These are phyloP conservation scores for Sebastes alutus DNA, from an alignment of 2,797 vertebrate genomes.

Conservation along the genomic window DNA sequence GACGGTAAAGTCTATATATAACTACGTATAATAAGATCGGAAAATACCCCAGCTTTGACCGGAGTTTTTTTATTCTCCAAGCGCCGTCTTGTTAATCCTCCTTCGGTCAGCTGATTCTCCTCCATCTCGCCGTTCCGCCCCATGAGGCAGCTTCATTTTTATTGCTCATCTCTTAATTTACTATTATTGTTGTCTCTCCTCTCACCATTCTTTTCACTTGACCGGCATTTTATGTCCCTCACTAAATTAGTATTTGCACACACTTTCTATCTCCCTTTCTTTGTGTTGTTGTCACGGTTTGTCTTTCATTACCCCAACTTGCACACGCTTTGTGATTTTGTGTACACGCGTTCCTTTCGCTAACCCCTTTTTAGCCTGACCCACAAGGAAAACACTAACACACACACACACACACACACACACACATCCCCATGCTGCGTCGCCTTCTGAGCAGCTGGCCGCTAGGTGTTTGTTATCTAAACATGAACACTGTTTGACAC, in stretches of 20 bases:
- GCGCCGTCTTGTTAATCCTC: not conserved
- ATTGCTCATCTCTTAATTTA: conserved; percentile 30
- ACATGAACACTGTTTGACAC: conserved; percentile 9
- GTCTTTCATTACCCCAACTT: not conserved
- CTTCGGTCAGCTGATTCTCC: conserved; percentile 18
- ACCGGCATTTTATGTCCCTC: conserved; percentile 28
- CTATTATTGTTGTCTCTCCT: conserved; percentile 22
- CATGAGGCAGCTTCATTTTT: conserved; percentile 30
- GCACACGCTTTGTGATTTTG: not conserved
- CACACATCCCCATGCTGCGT: not conserved
- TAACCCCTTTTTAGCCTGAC: not conserved
- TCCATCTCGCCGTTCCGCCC: conserved; percentile 19
- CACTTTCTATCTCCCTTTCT: not conserved
- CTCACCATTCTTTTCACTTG: conserved; percentile 18
- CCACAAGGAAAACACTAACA: not conserved
- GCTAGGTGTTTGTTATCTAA: conserved; percentile 9
- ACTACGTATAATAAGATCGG: not conserved
- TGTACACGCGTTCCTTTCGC: not conserved
- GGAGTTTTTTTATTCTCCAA: not conserved
- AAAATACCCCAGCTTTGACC: not conserved
- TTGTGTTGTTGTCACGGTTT: not conserved
- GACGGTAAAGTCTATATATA: not conserved
- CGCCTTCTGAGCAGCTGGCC: conserved; percentile 9
- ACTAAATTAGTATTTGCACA: conserved; percentile 4
- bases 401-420: not conserved